Percentiles rank a stretch among this genome's conserved stretches.
phyloP scores from a whole-genome alignment of 2,888 invertebrate species.

The Chrysopilus asiliformis region DNA sequence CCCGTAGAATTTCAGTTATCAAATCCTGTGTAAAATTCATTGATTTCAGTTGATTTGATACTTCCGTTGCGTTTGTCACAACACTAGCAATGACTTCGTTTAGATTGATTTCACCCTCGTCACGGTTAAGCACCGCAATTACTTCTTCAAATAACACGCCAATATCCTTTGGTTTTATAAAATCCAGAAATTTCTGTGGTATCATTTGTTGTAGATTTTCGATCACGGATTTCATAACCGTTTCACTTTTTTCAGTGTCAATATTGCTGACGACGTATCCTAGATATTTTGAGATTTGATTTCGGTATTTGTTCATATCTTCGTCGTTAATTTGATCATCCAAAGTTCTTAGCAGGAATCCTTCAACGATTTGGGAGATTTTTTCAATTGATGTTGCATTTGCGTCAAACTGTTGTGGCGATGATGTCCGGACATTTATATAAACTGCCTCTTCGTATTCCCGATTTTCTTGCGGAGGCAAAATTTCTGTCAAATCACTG shows the following conservation, averaged over 20 bases:
- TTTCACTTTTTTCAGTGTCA: slow-evolving; percentile 20
- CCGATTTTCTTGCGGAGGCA: slow-evolving; percentile 19
- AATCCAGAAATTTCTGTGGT: slow-evolving; percentile 28
- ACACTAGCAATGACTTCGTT: slow-evolving; percentile 18
- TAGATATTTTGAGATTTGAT: slow-evolving; percentile 27
- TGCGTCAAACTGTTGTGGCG: slow-evolving; percentile 20
- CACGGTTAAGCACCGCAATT: slow-evolving; percentile 25
- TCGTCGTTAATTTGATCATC: slow-evolving; percentile 21
- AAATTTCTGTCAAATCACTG: slow-evolving; percentile 14
- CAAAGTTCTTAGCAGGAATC: slow-evolving; percentile 24
- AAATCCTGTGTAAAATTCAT: slow-evolving; percentile 10
- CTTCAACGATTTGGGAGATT: slow-evolving; percentile 26
- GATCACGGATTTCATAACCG: slow-evolving; percentile 24
- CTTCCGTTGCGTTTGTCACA: slow-evolving; percentile 10
- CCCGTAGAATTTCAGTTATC: slow-evolving; percentile 11
- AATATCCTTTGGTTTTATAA: slow-evolving; percentile 24
- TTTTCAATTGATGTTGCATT: slow-evolving; percentile 24
- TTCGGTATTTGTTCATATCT: slow-evolving; percentile 25
- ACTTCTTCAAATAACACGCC: slow-evolving; percentile 27
- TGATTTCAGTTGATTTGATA: slow-evolving; percentile 1
- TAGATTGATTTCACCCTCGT: slow-evolving; percentile 24
- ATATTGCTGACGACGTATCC: slow-evolving; percentile 30
- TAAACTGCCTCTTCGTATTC: slow-evolving; percentile 15
- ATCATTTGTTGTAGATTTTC: slow-evolving; percentile 26
- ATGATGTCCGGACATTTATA: slow-evolving; percentile 20